Conservation (phyloP, 1,140 invertebrate species). For the Probaryconus sp. region DNA sequence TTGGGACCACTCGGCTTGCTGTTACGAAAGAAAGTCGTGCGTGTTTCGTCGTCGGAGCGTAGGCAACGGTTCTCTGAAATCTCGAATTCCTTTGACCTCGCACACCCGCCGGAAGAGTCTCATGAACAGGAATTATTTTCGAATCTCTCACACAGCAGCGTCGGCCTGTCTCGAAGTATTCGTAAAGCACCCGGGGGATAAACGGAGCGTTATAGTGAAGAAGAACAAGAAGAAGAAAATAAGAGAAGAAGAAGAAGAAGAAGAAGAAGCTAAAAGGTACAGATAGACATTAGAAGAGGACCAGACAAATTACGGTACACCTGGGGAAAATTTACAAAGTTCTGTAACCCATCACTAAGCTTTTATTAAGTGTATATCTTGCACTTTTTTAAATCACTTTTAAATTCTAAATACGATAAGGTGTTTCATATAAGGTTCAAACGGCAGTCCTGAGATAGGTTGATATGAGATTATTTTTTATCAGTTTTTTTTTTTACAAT, state of each 20-base stretch:
- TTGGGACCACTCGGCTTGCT: conserved; percentile 23
- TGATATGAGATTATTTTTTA: too few species aligned
- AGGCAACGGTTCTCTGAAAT: conserved; percentile 45
- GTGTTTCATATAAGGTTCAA: too few species aligned
- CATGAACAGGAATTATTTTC: conserved; percentile 58
- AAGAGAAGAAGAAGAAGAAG: conserved; percentile 42
- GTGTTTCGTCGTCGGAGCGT: conserved; percentile 27
- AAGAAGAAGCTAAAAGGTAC: conserved; percentile 42
- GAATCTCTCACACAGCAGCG: conserved; percentile 37
- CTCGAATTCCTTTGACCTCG: conserved; percentile 55
- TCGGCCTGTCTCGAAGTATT: conserved; percentile 52
- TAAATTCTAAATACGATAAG: background rate
- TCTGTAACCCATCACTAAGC: conserved; percentile 34
- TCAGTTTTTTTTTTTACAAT: too few species aligned
- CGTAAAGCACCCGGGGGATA: conserved; percentile 52
- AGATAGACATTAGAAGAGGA: conserved; percentile 38
- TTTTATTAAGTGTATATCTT: conserved; percentile 35
- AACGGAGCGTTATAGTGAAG: conserved; percentile 39
- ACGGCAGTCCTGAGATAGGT: too few species aligned
- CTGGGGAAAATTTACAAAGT: conserved; percentile 56
- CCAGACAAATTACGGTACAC: conserved; percentile 56
- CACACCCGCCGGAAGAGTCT: conserved; percentile 39
- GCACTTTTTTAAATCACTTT: conserved; percentile 40
- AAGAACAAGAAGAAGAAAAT: conserved; percentile 48
- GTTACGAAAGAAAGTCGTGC: conserved; percentile 33